Evolutionary conservation across 2,113 vertebrate species (phyloP), one percentile per base, ranked within the genome.

Genomic region (Zeus faber): DNA sequence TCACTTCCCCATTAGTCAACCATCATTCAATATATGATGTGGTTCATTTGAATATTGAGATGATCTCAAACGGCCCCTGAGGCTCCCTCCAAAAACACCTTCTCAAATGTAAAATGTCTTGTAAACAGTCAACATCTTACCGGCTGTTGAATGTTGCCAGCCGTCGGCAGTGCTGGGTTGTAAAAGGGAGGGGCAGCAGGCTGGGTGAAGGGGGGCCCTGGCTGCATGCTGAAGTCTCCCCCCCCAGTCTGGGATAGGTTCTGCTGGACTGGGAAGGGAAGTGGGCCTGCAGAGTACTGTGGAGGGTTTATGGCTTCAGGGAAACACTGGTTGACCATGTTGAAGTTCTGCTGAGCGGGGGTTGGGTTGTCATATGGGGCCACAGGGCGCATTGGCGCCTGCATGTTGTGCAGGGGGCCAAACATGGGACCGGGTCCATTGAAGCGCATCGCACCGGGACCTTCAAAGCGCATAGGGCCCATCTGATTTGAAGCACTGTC

Each of bases 181-280:
- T 92, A 96, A 81, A 91, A 96, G 71, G 77, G 48, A 2, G 16
- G n/a, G 16, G 17, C 57, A 31, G 17, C 67, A 0, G 63, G 60
- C 25, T 85, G 83, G 46, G 0, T 62, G 56, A 82, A 84, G 1
- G 91, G 89, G 76, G 86, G 87, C 0, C 76, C 76, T 8, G 81
- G 85, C 84, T 91, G 89, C 66, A 92, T 87, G 68, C 78, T 92
- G 79, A 94, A 97, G 86, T 84, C 93, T 77, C 89, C 89, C 54
- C 85, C 85, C 1, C 33, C 56, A 63, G 53, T 16, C 22, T 91
- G 90, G 0, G 92, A 78, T 46, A 88, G 79, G 77, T 72, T 94
- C 66, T 48, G 66, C 29, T 65, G 91, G 52, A 76, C 87, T 57
- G 90, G 88, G 84, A 96, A 94, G 3, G 77, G 83, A 65, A 93